phyloP scores from a whole-genome alignment of 2,888 invertebrate species.

The Helleia helle region DNA sequence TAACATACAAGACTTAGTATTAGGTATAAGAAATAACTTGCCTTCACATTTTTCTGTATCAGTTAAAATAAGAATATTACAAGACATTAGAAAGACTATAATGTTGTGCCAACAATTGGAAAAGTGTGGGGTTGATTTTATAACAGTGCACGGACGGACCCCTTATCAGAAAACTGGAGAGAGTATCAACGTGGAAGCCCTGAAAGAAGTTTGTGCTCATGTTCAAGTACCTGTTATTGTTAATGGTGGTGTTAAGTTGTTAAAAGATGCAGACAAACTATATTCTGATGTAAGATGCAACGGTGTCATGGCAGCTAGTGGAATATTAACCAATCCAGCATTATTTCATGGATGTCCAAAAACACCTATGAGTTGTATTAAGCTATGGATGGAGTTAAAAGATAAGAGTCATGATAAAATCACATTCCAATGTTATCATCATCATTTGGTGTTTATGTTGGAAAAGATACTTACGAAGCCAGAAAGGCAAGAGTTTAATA shows the following conservation, averaged over 20 bases:
- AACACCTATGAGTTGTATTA: slow-evolving; percentile 85
- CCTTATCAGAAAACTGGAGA: slow-evolving; percentile 84
- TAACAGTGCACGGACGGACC: slow-evolving; percentile 95
- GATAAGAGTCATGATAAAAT: slow-evolving; percentile 75
- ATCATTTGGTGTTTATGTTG: slow-evolving; percentile 97
- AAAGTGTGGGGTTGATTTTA: slow-evolving; percentile 88
- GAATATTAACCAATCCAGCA: slow-evolving; percentile 92
- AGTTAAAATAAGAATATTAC: slow-evolving; percentile 89
- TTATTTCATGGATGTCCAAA: slow-evolving; percentile 82
- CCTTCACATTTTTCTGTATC: slow-evolving; percentile 88
- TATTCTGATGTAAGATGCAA: slow-evolving; percentile 79
- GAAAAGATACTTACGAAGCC: slow-evolving; percentile 84
- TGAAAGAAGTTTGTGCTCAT: slow-evolving; percentile 80
- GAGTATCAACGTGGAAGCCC: slow-evolving; percentile 79
- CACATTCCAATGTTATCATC: slow-evolving; percentile 91
- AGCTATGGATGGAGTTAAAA: slow-evolving; percentile 85
- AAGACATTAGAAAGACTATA: slow-evolving; percentile 81
- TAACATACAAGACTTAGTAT: slow-evolving; percentile 85
- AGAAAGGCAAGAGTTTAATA: slow-evolving; percentile 86
- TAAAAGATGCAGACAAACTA: slow-evolving; percentile 81
- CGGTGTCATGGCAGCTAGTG: slow-evolving; percentile 96
- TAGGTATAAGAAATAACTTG: slow-evolving; percentile 81
- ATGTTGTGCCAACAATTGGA: slow-evolving; percentile 87
- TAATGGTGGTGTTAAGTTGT: slow-evolving; percentile 90
- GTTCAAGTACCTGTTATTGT: slow-evolving; percentile 90